A percentile compares a stretch with the other conserved stretches of the same genome.
phyloP scores from a whole-genome alignment of 2,888 invertebrate species.

The Meiosimyza platycephala region DNA sequence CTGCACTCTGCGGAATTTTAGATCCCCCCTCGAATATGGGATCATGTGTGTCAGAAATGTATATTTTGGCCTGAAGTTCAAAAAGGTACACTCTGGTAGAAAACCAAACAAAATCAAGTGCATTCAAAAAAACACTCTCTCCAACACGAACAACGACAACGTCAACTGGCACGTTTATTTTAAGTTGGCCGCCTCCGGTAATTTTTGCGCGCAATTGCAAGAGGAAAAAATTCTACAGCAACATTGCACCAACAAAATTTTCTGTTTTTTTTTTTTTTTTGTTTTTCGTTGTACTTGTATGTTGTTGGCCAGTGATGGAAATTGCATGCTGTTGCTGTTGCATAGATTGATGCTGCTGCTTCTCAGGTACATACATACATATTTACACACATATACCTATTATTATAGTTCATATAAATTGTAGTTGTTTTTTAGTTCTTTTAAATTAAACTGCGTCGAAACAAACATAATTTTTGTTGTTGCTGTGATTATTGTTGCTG shows the following conservation, averaged over 20 bases:
- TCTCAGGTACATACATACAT: not conserved
- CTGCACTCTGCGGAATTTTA: no score
- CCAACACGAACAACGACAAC: conserved; percentile 16
- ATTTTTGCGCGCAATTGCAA: not conserved
- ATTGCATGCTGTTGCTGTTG: conserved; percentile 6
- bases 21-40: no score
- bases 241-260: not conserved
- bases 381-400: conserved; percentile 25
- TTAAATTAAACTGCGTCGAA: conserved; percentile 25
- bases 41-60: no score
- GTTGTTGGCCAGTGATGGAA: conserved; percentile 11
- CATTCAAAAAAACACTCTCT: no score
- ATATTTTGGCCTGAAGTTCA: no score
- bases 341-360: not conserved
- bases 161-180: not conserved
- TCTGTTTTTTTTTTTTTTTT: no score
- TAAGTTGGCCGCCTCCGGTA: no score
- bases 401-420: conserved; percentile 8
- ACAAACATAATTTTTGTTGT: conserved; percentile 15
- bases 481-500: conserved; percentile 17
- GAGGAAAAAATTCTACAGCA: not conserved
- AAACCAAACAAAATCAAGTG: no score
- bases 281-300: no score
- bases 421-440: conserved; percentile 6
- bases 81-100: no score